Conservation (phyloP, 2,888 invertebrate genomes). For the Atrina japonica region DNA sequence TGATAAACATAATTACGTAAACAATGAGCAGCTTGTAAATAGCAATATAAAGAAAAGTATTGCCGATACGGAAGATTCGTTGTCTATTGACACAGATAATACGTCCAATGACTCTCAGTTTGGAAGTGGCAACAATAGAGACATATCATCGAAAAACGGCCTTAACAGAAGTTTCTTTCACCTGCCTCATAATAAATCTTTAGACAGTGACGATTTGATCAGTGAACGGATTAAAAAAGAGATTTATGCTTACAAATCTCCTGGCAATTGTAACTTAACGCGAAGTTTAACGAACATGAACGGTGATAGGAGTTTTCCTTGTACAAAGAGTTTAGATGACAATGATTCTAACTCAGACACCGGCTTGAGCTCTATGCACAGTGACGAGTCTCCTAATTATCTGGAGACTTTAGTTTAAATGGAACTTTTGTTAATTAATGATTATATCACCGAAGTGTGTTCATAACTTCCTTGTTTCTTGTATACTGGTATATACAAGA, state of each 20-base stretch:
- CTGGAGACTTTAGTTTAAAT: conserved; percentile 72
- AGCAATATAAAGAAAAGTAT: conserved; percentile 26
- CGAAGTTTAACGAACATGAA: conserved; percentile 27
- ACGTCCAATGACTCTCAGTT: conserved; percentile 45
- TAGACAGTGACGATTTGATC: conserved; percentile 39
- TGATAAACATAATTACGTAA: conserved; percentile 15
- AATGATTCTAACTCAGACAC: conserved; percentile 82
- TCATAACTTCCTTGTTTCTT: not conserved
- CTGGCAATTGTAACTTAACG: conserved; percentile 29
- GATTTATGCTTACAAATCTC: conserved; percentile 39
- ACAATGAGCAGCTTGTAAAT: not conserved
- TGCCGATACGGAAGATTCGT: conserved; percentile 37
- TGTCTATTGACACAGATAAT: conserved; percentile 42
- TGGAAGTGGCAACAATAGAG: conserved; percentile 28
- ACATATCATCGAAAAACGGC: conserved; percentile 14
- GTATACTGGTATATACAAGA: too few relatives aligned
- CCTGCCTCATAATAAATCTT: conserved; percentile 21
- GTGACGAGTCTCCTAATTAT: conserved; percentile 70
- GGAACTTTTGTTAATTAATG: not conserved
- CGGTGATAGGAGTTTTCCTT: conserved; percentile 19
- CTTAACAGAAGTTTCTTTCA: conserved; percentile 14
- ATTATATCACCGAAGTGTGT: not conserved
- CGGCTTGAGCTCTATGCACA: conserved; percentile 82
- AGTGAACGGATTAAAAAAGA: conserved; percentile 44
- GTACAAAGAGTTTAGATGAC: conserved; percentile 67